A percentile compares a stretch with the other conserved stretches of the same genome.
Conservation (phyloP, 2,797 vertebrate species). For the Aldrovandia affinis region DNA sequence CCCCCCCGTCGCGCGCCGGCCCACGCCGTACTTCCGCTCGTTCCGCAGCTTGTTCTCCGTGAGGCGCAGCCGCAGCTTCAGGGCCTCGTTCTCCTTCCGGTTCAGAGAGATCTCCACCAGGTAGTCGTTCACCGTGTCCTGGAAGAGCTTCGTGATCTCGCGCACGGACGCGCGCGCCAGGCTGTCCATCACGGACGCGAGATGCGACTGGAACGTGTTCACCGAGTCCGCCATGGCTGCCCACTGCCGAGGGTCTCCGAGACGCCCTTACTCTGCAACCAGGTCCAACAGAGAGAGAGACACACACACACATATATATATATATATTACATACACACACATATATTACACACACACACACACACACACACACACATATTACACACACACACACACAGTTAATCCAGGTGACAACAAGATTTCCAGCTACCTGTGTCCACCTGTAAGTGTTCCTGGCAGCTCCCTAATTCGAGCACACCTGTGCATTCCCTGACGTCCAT, state of each 20-base stretch:
- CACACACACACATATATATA: no score
- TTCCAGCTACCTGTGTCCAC: no score
- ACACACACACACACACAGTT: no score
- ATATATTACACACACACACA: no score
- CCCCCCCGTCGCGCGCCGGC: constrained; percentile 73
- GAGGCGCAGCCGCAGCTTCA: constrained; percentile 73
- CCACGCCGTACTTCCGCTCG: constrained; percentile 77
- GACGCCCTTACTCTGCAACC: neutral
- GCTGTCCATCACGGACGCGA: constrained; percentile 81
- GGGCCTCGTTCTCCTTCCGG: constrained; percentile 78
- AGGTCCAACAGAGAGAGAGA: no score
- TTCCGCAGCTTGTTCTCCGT: constrained; percentile 78
- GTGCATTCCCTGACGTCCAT: no score
- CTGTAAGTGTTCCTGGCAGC: no score
- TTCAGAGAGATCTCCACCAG: constrained; percentile 80
- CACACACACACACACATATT: no score
- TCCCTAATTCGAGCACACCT: no score
- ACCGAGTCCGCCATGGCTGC: constrained; percentile 75
- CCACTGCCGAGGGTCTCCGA: no score
- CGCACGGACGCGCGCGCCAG: constrained; percentile 79
- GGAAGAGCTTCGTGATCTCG: constrained; percentile 81
- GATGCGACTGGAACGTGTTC: constrained; percentile 77
- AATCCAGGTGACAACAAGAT: no score
- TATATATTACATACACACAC: no score
- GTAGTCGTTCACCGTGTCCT: constrained; percentile 80